These are phyloP conservation scores for Drosophila villosipedis DNA, from an alignment of 2,888 invertebrate species.

Conservation along the genomic window DNA sequence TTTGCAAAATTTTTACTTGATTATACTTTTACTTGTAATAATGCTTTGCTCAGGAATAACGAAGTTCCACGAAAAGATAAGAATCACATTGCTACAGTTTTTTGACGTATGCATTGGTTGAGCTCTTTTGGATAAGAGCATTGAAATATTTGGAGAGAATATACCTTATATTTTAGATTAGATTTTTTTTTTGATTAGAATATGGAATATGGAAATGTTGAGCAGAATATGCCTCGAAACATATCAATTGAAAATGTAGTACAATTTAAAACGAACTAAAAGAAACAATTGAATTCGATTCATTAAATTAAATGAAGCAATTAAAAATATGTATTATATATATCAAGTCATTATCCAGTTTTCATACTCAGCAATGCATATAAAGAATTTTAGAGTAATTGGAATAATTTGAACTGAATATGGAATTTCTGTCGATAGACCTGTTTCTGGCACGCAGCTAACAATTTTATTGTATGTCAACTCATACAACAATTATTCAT, in stretches of 20 bases:
- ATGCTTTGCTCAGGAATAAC: not conserved
- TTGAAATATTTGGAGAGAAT: not conserved
- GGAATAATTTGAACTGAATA: not conserved
- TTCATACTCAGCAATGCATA: not conserved
- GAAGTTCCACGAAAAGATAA: not conserved
- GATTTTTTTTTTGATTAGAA: not conserved
- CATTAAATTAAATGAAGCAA: not conserved
- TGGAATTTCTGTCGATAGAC: constrained; percentile 5
- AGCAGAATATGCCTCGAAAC: not conserved
- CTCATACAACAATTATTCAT: not conserved
- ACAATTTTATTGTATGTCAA: not conserved
- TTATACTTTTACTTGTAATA: not conserved
- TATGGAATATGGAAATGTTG: not conserved
- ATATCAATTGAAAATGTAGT: not conserved
- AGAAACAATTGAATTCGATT: not conserved
- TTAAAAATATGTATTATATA: not conserved
- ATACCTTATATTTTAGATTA: not conserved
- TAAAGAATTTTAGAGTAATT: not conserved
- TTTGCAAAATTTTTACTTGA: not conserved
- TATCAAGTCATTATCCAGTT: not conserved
- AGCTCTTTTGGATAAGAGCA: not conserved
- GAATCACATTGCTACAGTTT: not conserved
- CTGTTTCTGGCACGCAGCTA: constrained; percentile 16
- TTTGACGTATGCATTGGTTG: not conserved
- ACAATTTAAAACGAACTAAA: not conserved